Evolutionary conservation across 2,888 invertebrate genomes (phyloP), one percentile per base, ranked within the genome.

Genomic region (Chrysina gloriosa): DNA sequence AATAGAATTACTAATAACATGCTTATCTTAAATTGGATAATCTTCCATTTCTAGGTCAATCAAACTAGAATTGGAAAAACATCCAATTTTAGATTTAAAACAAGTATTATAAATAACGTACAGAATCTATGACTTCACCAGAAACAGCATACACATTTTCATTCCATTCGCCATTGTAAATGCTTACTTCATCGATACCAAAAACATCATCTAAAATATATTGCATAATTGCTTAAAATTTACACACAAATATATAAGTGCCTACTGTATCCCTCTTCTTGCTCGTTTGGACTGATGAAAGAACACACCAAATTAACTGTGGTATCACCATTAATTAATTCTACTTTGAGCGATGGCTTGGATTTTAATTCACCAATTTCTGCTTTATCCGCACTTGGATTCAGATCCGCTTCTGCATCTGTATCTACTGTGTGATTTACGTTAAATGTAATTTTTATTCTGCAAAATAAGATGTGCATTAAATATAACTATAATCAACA

Each of bases 341-440:
- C 96, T 69, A 98, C 89, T 78, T 92, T 92, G 81, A 98, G 98
- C 75, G 91, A 90, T 0, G 98, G 98, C 81, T 92, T 92, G 52
- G 97, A 96, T 71, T 93, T 90, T 90, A 97, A 91, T 82, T 95
- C 94, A 0, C 90, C 89, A 71, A 92, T 84, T 74, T 94, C 92
- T 47, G 91, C 87, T 82, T 93, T 92, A 65, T 93, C 91, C 3
- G 84, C 82, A 69, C 84, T 83, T 1, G 85, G 85, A 73, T 90
- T 88, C 1, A 88, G 72, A 67, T 90, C 90, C 1, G 91, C 87
- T 52, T 91, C 92, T 2, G 87, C 79, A 61, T 94, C 94, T 0
- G 94, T 87, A 80, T 97, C 96, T 0, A 98, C 97, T 0, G 96
- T 94, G 83, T 97, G 96, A 82, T 98, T 98, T 0, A 98, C 93